A percentile compares a stretch with the other conserved stretches of the same genome.
These are phyloP conservation scores for Eurystomus gularis DNA, from an alignment of 2,113 vertebrate genomes.

Conservation along the genomic window DNA sequence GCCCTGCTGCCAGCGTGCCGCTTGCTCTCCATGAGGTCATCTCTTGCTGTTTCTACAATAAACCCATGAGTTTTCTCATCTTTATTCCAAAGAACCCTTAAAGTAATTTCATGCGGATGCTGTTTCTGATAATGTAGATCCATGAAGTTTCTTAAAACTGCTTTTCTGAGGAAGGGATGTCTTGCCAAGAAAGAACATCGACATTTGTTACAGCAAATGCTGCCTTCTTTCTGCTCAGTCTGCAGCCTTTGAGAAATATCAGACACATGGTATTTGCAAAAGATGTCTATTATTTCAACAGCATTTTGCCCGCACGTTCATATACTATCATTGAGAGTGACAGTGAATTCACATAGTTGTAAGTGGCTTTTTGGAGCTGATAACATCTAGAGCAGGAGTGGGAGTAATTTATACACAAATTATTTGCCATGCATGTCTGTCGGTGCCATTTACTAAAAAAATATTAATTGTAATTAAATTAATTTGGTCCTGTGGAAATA, in stretches of 20 bases:
- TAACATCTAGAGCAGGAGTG: slow-evolving; percentile 9
- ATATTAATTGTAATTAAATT: slow-evolving; percentile 55
- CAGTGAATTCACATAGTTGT: not conserved
- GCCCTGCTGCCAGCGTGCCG: not conserved
- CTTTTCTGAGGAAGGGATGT: not conserved
- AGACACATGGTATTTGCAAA: slow-evolving; percentile 11
- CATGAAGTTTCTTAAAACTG: not conserved
- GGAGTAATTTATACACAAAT: slow-evolving; percentile 29
- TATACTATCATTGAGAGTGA: not conserved
- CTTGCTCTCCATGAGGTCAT: not conserved
- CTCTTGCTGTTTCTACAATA: not conserved
- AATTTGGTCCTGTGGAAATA: slow-evolving; percentile 38
- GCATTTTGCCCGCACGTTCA: not conserved
- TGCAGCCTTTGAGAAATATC: not conserved
- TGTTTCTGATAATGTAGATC: not conserved
- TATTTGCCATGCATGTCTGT: not conserved
- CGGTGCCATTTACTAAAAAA: slow-evolving; percentile 15
- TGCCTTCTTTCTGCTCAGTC: not conserved
- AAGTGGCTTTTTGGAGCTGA: slow-evolving; percentile 34
- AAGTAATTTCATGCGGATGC: not conserved
- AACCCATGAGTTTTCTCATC: not conserved
- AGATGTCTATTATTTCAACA: not conserved
- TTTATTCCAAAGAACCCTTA: not conserved
- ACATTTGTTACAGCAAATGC: slow-evolving; percentile 8
- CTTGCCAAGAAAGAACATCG: not conserved